Evolutionary conservation across 2,113 vertebrate species (phyloP), one percentile per base, ranked within the genome.

Genomic region (Rhodinocichla rosea): DNA sequence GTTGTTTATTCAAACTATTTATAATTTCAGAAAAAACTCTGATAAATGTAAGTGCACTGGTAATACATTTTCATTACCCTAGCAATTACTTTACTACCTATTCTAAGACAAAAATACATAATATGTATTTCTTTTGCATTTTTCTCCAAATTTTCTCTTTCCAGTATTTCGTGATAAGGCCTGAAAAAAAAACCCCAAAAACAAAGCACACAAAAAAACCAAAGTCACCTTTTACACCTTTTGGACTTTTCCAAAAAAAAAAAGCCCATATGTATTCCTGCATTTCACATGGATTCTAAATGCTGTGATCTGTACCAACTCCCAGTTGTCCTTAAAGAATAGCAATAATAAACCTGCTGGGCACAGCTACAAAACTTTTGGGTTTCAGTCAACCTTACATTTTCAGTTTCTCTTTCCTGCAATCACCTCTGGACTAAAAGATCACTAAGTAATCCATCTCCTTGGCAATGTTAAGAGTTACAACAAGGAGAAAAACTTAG

Each of bases 1-100:
- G 59, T 67, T 87, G 83, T 70, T 95, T 92, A 77, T 70, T 87
- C 80, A 76, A 68, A 55, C 60, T 91, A 91, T 81, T 92, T 78
- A 83, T 88, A 89, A 77, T 71, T 90, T 32, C 37, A 83, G 79
- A 88, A 83, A 80, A 75, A 76, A 86, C 15, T 88, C 40, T 60
- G 32, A 76, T 83, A 92, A 78, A 83, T 47, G 28, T 37, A 91
- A 88, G 32, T 32, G 57, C n/a, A 60, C 32, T 1, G 1, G 49
- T 65, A 89, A 49, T 83, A 77, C 35, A 83, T 89, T 81, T 69
- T 92, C 42, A 63, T 89, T 94, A 53, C 13, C 6, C 37, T 62
- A 33, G 30, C n/a, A 77, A 65, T 83, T 83, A 77, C 35, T 68
- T 90, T 47, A 52, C 28, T 68, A 40, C 22, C 32, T 80, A 26